Percentiles rank a stretch among this genome's conserved stretches.
Conservation (phyloP, 2,888 invertebrate genomes). For the Xanthostigma xanthostigma region DNA sequence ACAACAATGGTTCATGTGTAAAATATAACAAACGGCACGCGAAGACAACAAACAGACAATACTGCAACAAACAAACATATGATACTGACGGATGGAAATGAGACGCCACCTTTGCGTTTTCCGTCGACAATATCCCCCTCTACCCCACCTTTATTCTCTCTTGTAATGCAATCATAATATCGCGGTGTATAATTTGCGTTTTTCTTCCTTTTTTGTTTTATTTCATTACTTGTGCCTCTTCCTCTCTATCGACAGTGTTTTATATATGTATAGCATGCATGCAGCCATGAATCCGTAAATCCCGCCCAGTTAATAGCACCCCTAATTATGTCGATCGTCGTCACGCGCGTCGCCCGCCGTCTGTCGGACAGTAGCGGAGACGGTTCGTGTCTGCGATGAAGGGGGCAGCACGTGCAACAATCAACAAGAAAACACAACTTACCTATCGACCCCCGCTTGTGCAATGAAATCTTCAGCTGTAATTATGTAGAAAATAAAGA, state of each 20-base stretch:
- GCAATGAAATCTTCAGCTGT: no score
- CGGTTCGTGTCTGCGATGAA: slow-evolving; percentile 13
- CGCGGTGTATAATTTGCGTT: slow-evolving; percentile 25
- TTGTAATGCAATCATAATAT: slow-evolving; percentile 1
- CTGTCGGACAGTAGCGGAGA: background rate
- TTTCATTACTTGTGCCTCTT: slow-evolving; percentile 20
- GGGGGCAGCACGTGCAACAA: slow-evolving; percentile 9
- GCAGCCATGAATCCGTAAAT: slow-evolving; percentile 34
- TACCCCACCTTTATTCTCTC: slow-evolving; percentile 6
- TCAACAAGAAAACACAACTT: slow-evolving; percentile 4
- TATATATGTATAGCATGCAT: slow-evolving; percentile 15
- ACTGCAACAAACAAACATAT: slow-evolving; percentile 21
- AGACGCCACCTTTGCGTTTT: slow-evolving; percentile 25
- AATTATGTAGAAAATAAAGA: no score
- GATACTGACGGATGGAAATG: slow-evolving; percentile 31
- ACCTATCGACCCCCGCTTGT: background rate
- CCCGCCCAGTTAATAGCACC: slow-evolving; percentile 35
- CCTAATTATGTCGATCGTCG: slow-evolving; percentile 21
- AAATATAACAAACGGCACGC: no score
- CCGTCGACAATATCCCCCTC: slow-evolving; percentile 17
- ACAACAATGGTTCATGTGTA: background rate
- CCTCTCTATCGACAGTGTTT: slow-evolving; percentile 20
- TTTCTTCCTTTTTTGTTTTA: slow-evolving; percentile 25
- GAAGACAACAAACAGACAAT: no score
- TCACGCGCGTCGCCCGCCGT: slow-evolving; percentile 1